These are phyloP conservation scores for Cavia porcellus DNA, from an alignment of 2,113 vertebrate species.

Conservation along the genomic window DNA sequence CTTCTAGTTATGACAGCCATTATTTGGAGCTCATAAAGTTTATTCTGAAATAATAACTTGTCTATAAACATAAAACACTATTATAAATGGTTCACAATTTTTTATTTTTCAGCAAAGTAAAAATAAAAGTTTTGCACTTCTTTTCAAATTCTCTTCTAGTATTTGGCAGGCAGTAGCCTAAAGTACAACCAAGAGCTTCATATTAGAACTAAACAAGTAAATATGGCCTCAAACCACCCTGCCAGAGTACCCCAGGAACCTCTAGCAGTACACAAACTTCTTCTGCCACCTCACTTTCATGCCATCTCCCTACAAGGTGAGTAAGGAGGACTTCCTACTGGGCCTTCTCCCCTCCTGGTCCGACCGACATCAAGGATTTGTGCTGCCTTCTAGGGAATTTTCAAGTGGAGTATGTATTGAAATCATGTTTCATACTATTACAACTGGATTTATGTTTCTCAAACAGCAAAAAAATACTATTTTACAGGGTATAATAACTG, in stretches of 20 bases:
- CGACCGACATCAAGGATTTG: conserved; percentile 33
- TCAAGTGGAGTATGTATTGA: neutral
- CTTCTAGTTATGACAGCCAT: neutral
- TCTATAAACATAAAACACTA: neutral
- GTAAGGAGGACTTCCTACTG: neutral
- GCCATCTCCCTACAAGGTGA: conserved; percentile 1
- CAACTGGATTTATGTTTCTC: conserved; percentile 12
- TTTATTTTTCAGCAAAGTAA: conserved; percentile 17
- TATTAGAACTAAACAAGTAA: neutral
- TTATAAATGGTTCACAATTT: neutral
- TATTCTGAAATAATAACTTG: conserved; percentile 55
- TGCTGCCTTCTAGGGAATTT: neutral
- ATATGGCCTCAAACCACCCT: neutral
- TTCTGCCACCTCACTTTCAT: neutral
- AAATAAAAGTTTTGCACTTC: neutral
- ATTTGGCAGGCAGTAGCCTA: neutral
- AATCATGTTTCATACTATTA: neutral
- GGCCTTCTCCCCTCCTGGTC: neutral
- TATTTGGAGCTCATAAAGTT: conserved; percentile 45
- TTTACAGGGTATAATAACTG: neutral
- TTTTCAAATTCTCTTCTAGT: conserved; percentile 50
- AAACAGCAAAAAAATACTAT: conserved; percentile 29
- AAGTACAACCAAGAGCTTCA: neutral
- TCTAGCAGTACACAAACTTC: neutral
- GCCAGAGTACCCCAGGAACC: neutral